Conservation (phyloP, 2,113 vertebrate species). For the Salvelinus fontinalis region DNA sequence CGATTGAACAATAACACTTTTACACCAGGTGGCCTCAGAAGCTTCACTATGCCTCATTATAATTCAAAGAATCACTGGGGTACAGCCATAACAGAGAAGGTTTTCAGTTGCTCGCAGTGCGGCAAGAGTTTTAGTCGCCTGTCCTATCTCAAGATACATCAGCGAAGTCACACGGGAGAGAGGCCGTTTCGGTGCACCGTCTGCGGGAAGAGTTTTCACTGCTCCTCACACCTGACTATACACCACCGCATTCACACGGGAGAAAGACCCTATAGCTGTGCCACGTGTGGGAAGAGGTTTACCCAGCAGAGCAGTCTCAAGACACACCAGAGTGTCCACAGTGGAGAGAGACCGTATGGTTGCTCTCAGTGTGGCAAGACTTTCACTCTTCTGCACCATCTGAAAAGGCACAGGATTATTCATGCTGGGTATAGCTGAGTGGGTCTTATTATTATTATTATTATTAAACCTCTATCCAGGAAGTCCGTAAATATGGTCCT, state of each 20-base stretch:
- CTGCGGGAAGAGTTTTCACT: conserved; percentile 26
- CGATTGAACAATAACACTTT: neutral
- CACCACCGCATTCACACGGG: conserved; percentile 26
- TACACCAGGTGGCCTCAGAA: neutral
- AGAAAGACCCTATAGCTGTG: conserved; percentile 21
- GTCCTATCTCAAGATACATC: conserved; percentile 22
- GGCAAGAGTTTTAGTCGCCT: conserved; percentile 17
- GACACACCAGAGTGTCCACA: conserved; percentile 34
- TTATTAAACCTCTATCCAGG: neutral
- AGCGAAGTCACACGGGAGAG: conserved; percentile 19
- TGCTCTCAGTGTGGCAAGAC: conserved; percentile 29
- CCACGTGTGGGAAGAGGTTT: conserved; percentile 27
- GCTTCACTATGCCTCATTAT: neutral
- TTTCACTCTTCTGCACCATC: conserved; percentile 14
- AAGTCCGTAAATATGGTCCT: neutral
- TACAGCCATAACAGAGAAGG: neutral
- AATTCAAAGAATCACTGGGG: neutral
- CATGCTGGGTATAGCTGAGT: neutral
- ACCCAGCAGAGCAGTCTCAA: conserved; percentile 28
- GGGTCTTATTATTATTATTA: neutral
- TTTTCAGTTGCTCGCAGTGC: conserved; percentile 7
- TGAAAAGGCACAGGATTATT: conserved; percentile 18
- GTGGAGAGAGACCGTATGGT: conserved; percentile 27
- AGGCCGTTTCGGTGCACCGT: conserved; percentile 21
- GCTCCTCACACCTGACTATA: conserved; percentile 10